Base-by-base conservation (phyloP, 2,113 vertebrate genomes). In the Colinus virginianus region DNA sequence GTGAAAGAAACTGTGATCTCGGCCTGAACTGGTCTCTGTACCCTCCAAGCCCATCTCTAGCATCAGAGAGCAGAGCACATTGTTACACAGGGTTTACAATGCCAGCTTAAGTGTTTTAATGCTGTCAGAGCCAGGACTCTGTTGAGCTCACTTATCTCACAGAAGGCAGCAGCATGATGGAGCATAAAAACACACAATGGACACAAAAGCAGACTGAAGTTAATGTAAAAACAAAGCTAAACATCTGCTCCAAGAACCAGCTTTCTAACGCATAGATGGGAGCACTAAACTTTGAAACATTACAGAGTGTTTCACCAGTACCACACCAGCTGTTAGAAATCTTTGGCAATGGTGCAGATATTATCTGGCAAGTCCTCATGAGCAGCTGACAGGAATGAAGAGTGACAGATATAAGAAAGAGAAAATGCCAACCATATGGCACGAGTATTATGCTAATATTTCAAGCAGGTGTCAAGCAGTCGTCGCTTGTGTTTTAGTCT, bases 381-480 rank as follows among this genome's bases (percentile, higher is more conserved):
- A 96, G 88, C 96, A 96, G 84, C 95, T 95, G 96, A 97, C 90
- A 95, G 84, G 90, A 90, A 95, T 82, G 90, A 95, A 94, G 90
- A 96, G 88, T 94, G 97, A 96, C 95, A 96, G 91, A 86, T 94
- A 92, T 61, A 95, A 94, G 93, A 94, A 96, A 94, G 42, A 89
- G 88, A 96, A 95, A 96, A 94, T 94, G 92, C 87, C 80, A 96
- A 48, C 95, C 96, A 97, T 97, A 97, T 97, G 97, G 95, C 88
- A 74, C 30, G 74, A 86, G 51, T 81, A 87, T 94, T 90, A 95
- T 94, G 94, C 61, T 97, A 93, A 94, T 90, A 88, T 78, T 96
- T 96, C 90, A 53, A 53, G 26, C 51, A 95, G 86, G 92, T 97
- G 95, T 94, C 87, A 85, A 91, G 84, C 56, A 66, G 74, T 79